A percentile compares a stretch with the other conserved stretches of the same genome.
Evolutionary conservation across 2,888 invertebrate species (phyloP).

Genomic region (Muscina levida): DNA sequence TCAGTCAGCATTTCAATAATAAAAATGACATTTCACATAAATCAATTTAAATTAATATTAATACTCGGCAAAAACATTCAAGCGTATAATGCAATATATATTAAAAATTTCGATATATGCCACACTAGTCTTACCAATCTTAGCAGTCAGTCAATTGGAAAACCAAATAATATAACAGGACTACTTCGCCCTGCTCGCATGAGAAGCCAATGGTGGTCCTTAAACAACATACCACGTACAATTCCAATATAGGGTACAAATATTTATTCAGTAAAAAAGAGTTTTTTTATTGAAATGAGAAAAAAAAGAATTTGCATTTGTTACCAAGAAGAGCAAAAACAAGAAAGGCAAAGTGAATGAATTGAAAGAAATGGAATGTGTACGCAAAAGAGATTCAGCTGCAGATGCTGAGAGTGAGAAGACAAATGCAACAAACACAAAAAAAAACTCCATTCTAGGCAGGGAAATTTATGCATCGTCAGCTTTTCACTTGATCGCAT

Average conservation of each 20-base stretch:
- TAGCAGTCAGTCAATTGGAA: too few relatives aligned
- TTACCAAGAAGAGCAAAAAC: conserved; percentile 16
- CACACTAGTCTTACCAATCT: too few relatives aligned
- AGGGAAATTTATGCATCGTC: conserved; percentile 61
- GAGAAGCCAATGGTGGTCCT: too few relatives aligned
- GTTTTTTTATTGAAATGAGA: conserved; percentile 21
- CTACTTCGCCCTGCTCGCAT: too few relatives aligned
- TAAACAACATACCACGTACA: not conserved
- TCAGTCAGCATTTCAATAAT: too few relatives aligned
- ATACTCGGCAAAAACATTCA: too few relatives aligned
- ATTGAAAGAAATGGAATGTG: conserved; percentile 48
- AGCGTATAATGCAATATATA: too few relatives aligned
- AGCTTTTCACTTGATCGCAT: conserved; percentile 55
- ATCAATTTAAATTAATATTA: too few relatives aligned
- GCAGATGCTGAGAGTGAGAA: conserved; percentile 24
- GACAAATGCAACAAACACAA: too few relatives aligned
- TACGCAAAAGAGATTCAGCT: conserved; percentile 58
- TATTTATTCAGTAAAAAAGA: conserved; percentile 18
- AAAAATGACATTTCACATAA: too few relatives aligned
- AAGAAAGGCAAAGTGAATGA: conserved; percentile 15
- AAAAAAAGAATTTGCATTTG: conserved; percentile 56
- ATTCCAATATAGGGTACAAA: conserved; percentile 25
- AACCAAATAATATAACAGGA: too few relatives aligned
- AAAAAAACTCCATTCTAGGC: conserved; percentile 35
- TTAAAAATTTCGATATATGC: too few relatives aligned